phyloP scores from a whole-genome alignment of 2,113 vertebrate species.

The Steatornis caripensis region DNA sequence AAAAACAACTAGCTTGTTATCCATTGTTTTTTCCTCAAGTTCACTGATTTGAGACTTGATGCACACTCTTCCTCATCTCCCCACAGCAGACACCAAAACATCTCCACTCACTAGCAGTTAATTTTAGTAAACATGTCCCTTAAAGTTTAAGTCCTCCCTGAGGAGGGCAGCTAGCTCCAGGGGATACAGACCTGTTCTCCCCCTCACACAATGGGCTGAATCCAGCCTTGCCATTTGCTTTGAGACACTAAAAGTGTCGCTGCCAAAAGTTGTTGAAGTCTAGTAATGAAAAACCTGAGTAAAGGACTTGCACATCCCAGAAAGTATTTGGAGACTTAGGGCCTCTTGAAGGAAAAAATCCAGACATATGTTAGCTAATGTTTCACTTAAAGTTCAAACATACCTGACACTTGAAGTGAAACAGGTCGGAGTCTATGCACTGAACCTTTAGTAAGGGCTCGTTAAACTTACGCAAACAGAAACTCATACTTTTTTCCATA shows the following conservation, averaged over 20 bases:
- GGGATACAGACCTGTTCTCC: not conserved
- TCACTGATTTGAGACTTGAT: not conserved
- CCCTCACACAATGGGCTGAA: not conserved
- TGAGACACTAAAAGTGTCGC: not conserved
- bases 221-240: not conserved
- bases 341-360: not conserved
- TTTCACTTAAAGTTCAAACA: conserved; percentile 35
- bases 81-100: not conserved
- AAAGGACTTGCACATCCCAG: not conserved
- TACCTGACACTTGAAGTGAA: conserved; percentile 20
- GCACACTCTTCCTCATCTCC: not conserved
- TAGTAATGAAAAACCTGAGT: not conserved
- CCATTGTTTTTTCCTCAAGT: not conserved
- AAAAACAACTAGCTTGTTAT: not conserved
- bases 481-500: not conserved
- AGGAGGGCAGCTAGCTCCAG: not conserved
- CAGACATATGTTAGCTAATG: conserved; percentile 14
- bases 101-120: not conserved
- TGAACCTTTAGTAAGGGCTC: not conserved
- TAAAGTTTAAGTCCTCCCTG: not conserved
- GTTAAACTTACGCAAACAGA: not conserved
- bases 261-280: not conserved
- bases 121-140: not conserved
- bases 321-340: not conserved
- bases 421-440: not conserved